Conservation (phyloP, 2,888 invertebrate species). For the Bombylius discolor region DNA sequence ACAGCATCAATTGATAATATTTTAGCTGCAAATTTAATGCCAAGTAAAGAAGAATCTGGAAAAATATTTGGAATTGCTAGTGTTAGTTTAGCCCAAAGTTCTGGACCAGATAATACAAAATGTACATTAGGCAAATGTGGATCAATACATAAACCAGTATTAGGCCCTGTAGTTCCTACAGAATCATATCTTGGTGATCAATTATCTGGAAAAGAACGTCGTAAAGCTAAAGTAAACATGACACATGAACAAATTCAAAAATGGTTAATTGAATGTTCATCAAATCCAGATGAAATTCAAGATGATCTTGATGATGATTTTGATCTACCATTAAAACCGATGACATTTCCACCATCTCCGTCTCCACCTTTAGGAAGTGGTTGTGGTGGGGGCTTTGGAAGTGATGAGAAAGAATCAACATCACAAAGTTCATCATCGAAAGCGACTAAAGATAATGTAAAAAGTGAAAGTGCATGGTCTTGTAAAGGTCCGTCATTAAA, state of each 20-base stretch:
- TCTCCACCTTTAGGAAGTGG: constrained; percentile 19
- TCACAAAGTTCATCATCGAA: constrained; percentile 33
- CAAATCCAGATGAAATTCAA: constrained; percentile 38
- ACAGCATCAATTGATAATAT: constrained; percentile 24
- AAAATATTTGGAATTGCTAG: constrained; percentile 39
- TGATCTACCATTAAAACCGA: constrained; percentile 31
- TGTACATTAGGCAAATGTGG: constrained; percentile 37
- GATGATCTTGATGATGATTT: constrained; percentile 36
- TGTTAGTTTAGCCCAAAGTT: constrained; percentile 36
- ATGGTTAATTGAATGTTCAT: constrained; percentile 46
- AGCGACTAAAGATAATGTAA: constrained; percentile 26
- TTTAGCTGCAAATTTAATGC: constrained; percentile 34
- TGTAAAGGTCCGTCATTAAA: constrained; percentile 35
- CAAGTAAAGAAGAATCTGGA: constrained; percentile 37
- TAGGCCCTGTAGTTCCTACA: constrained; percentile 36
- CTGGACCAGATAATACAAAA: constrained; percentile 36
- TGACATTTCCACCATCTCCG: constrained; percentile 28
- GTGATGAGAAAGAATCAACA: constrained; percentile 32
- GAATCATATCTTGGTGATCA: constrained; percentile 35
- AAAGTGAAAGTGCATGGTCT: constrained; percentile 34
- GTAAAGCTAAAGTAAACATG: constrained; percentile 52
- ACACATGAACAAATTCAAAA: constrained; percentile 56
- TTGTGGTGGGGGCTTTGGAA: neutral
- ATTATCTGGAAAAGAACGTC: constrained; percentile 33
- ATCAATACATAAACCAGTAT: constrained; percentile 35